phyloP scores from a whole-genome alignment of 2,113 vertebrate genomes.

The Peromyscus californicus region DNA sequence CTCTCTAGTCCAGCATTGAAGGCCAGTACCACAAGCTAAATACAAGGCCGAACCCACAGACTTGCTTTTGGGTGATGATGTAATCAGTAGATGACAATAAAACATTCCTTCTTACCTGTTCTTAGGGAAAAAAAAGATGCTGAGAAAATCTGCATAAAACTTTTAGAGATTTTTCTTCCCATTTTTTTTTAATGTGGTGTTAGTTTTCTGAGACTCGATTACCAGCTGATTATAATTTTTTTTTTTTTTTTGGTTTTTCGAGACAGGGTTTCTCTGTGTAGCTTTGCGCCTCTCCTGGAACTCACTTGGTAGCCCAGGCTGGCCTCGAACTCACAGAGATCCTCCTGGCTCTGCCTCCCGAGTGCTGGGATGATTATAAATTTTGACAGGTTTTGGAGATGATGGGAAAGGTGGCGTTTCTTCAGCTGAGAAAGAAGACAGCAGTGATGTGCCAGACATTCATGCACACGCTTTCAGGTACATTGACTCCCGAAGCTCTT shows the following conservation, averaged over 20 bases:
- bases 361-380: background rate
- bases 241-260: too few relatives aligned
- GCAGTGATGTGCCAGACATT: background rate
- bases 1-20: background rate
- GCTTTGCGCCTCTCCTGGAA: too few relatives aligned
- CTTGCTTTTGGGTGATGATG: background rate
- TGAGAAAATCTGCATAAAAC: background rate
- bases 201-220: background rate
- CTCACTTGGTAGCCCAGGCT: too few relatives aligned
- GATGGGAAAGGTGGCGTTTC: background rate
- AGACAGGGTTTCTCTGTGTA: too few relatives aligned
- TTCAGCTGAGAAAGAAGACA: background rate
- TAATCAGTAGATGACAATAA: background rate
- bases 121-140: background rate
- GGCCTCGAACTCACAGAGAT: too few relatives aligned
- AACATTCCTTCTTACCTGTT: background rate
- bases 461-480: background rate
- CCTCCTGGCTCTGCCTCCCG: too few relatives aligned
- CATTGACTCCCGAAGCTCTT: background rate
- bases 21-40: background rate
- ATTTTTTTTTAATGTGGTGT: slow-evolving; percentile 21
- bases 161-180: background rate
- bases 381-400: background rate
- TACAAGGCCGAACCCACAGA: background rate
- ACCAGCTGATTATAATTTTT: background rate